Base-by-base conservation (phyloP, 2,888 invertebrate genomes). In the Protodeltote pygarga region DNA sequence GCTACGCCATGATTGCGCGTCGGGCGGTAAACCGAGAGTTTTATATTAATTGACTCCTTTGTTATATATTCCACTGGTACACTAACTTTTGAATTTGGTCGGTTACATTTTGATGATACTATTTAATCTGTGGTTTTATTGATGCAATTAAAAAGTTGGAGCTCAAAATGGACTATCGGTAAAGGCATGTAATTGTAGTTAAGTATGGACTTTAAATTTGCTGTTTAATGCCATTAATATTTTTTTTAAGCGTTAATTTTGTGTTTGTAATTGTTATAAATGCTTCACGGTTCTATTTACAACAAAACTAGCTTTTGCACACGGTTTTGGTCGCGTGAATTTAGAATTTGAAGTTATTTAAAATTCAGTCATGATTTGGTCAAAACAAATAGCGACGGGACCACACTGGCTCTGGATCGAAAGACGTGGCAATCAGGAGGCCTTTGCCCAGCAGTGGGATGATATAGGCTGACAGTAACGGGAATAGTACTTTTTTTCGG, bases 31-130 rank as follows among this genome's bases (percentile, higher is more conserved):
- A 71, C 73, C 71, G 69, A 54, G 70, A 71, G 61, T 71, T 76
- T 78, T 69, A 72, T 77, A 76, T 78, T 80, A 82, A 83, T 82
- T 76, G 82, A 79, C 74, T 79, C 73, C 77, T 81, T 81, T 83
- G 77, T 81, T 81, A 77, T 77, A n/a, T n/a, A 78, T 76, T 74
- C 65, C 50, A 45, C 31, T 38, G 54, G 52, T 57, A 64, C 63
- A 63, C 59, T 63, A 63, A 67, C 64, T 68, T 68, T 61, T 55
- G 51, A 65, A 64, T 55, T 55, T 58, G 58, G 65, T 45, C 68
- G 64, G 63, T 75, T 69, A 73, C 69, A 74, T 72, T 63, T 75
- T 71, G 69, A 77, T 61, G 75, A 66, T 68, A 64, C 50, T 41
- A 55, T 68, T 61, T 64, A 65, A 67, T 71, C 68, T 66, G 63